Evolutionary conservation across 2,797 vertebrate species (phyloP), one percentile per base, ranked within the genome.

Genomic region (Melanotaenia trifasciata): DNA sequence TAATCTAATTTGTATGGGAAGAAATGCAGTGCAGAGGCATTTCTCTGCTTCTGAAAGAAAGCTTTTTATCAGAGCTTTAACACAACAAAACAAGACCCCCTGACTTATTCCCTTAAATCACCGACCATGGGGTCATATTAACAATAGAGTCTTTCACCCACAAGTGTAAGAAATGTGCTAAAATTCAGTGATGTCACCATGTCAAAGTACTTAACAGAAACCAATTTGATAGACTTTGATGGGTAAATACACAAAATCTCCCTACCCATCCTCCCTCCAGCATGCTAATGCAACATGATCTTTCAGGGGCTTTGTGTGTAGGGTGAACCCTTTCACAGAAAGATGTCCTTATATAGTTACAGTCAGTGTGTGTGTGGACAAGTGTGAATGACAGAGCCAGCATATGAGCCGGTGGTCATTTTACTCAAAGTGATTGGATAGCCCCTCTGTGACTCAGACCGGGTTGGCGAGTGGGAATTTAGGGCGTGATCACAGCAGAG

Each of bases 201-300:
- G 47, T 78, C 50, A 60, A 54, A 51, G 58, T 5, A 50, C 30
- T 68, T 83, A 65, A 64, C 13, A 67, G n/a, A 76, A 38, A 16
- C n/a, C 45, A 64, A 60, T 78, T 64, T 67, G 63, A 59, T 62
- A 38, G 58, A 67, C 58, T 43, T 14, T 30, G 72, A 77, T 61
- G 22, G 45, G 6, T 3, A 68, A 35, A 79, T 38, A 30, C 54
- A 63, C 59, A 59, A 63, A 56, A 38, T 43, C 33, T 14, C 5
- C 30, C 30, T 3, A 33, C 14, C 70, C 77, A 76, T 77, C 80
- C 76, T 84, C 78, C 38, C 63, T 78, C 56, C 74, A 62, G 64
- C 53, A 66, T 65, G 12, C n/a, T 73, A 67, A 76, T 72, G 76
- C 54, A 83, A 80, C 76, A 62, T 64, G 71, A 78, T 83, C 59